These are phyloP conservation scores for Diadophis punctatus DNA, from an alignment of 2,113 vertebrate genomes.

Conservation along the genomic window DNA sequence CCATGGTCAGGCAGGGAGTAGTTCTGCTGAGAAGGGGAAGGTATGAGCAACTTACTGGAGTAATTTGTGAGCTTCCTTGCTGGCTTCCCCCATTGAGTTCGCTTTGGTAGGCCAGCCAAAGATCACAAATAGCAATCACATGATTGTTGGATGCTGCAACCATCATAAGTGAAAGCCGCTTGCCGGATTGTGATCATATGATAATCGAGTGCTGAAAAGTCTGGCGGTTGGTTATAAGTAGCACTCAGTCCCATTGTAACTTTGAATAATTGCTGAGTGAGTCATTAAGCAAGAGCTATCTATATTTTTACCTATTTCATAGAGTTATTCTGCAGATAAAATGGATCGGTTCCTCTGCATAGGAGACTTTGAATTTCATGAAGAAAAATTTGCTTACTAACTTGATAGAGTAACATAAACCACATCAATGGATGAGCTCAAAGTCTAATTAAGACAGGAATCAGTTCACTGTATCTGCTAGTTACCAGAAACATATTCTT, in stretches of 20 bases:
- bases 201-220: background rate
- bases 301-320: background rate
- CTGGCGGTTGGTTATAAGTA: background rate
- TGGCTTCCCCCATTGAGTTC: background rate
- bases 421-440: background rate
- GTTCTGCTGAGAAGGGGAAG: background rate
- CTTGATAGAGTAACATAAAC: background rate
- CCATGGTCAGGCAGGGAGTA: background rate
- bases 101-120: background rate
- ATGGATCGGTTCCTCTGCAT: background rate
- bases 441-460: background rate
- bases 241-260: background rate
- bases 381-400: background rate
- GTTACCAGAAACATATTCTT: background rate
- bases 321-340: background rate
- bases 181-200: background rate
- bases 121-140: background rate
- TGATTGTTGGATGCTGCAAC: background rate
- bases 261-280: background rate
- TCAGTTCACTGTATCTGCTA: background rate
- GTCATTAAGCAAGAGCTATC: background rate
- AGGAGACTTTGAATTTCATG: background rate
- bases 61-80: background rate
- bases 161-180: background rate
- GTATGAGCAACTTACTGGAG: background rate